Evolutionary conservation across 2,113 vertebrate species (phyloP), one percentile per base, ranked within the genome.

Genomic region (Poeciliopsis prolifica): DNA sequence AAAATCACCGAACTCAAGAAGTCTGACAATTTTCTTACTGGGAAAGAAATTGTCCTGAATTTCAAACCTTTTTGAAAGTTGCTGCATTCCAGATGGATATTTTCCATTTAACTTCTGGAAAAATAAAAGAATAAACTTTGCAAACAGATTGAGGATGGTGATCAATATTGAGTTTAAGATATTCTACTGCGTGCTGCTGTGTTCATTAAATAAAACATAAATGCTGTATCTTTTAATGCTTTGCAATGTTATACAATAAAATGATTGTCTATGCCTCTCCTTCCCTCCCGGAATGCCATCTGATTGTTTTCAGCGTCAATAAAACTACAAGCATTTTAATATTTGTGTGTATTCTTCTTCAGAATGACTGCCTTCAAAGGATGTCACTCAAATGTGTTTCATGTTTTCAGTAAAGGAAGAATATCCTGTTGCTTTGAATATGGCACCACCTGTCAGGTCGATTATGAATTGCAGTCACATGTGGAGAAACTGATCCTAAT

Each of bases 41-140:
- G 51, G 48, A 80, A 72, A 48, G 42, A 30, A 91, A 87, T 89
- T 86, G 84, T 72, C 68, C 68, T 81, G 58, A 28, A 68, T 86
- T 80, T 78, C 67, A 71, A 74, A 84, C 77, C 83, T 72, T 75
- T 78, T 81, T 62, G 35, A 78, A 79, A 82, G 72, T 70, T 44
- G 42, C 70, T 80, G 69, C 42, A 65, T 83, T 84, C 85, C 65
- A 80, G 75, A 71, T 64, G 40, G 63, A 29, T 37, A n/a, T 42
- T 71, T 68, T 37, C 11, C 70, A 62, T 77, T 66, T 64, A 69
- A 22, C 28, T 11, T 79, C 70, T 40, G n/a, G 2, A 61, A 60
- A 24, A 62, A 58, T 54, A 76, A 78, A 61, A 71, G 35, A 67
- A 61, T 77, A 63, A 58, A 22, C 54, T 61, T 63, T 68, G 48